These are phyloP conservation scores for Brachyhypopomus gauderio DNA, from an alignment of 2,113 vertebrate species.

Conservation along the genomic window DNA sequence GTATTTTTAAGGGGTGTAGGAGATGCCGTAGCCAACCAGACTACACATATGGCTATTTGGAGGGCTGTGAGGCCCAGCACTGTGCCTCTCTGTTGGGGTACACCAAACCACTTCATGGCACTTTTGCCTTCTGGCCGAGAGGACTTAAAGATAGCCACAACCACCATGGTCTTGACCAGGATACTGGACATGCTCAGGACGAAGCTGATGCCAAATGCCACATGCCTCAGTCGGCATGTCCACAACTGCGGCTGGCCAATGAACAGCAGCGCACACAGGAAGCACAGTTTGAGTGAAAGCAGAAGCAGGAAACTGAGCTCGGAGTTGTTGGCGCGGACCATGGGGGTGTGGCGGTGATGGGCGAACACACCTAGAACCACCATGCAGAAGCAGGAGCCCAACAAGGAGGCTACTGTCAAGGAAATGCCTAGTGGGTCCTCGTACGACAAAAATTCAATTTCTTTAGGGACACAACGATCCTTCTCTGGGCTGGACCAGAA, in stretches of 20 bases:
- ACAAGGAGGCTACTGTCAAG: slow-evolving; percentile 45
- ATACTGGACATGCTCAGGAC: slow-evolving; percentile 63
- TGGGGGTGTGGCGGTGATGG: slow-evolving; percentile 57
- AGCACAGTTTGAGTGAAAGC: slow-evolving; percentile 60
- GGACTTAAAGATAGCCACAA: slow-evolving; percentile 62
- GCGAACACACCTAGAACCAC: slow-evolving; percentile 54
- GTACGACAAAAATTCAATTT: slow-evolving; percentile 60
- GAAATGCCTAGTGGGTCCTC: slow-evolving; percentile 59
- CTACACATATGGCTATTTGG: slow-evolving; percentile 54
- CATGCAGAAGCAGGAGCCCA: slow-evolving; percentile 57
- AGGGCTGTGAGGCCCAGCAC: slow-evolving; percentile 54
- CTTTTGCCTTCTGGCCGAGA: slow-evolving; percentile 57
- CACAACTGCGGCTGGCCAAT: slow-evolving; percentile 61
- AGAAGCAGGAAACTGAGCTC: slow-evolving; percentile 66
- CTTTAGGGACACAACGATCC: slow-evolving; percentile 66
- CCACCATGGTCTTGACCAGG: slow-evolving; percentile 67
- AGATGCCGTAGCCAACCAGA: slow-evolving; percentile 55
- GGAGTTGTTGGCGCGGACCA: slow-evolving; percentile 65
- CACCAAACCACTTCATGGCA: slow-evolving; percentile 62
- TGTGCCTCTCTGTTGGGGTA: slow-evolving; percentile 59
- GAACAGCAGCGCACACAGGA: slow-evolving; percentile 60
- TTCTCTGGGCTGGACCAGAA: slow-evolving; percentile 70
- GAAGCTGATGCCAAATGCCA: slow-evolving; percentile 62
- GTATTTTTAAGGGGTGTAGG: slow-evolving; percentile 58
- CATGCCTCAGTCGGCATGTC: slow-evolving; percentile 63